Conservation (phyloP, 2,888 invertebrate genomes). For the Hemistola chrysoprasaria region DNA sequence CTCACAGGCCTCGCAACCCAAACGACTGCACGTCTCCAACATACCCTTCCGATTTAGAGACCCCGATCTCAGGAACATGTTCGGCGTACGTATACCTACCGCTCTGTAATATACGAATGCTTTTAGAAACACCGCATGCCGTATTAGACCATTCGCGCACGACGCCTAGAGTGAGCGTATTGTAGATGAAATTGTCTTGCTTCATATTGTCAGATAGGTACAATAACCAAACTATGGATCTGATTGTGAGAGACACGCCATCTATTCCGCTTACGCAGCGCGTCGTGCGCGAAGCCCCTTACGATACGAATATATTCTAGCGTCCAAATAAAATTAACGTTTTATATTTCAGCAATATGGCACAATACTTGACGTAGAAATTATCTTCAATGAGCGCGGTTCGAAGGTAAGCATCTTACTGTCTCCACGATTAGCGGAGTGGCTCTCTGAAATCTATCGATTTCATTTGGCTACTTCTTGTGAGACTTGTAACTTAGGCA, state of each 20-base stretch:
- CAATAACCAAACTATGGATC: no score
- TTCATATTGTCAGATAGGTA: no score
- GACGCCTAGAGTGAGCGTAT: no score
- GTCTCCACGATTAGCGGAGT: constrained; percentile 39
- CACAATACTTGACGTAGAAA: constrained; percentile 99
- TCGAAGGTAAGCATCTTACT: constrained; percentile 94
- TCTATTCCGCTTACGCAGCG: no score
- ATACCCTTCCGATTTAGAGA: constrained; percentile 99
- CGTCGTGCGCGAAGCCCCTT: no score
- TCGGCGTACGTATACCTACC: constrained; percentile 90
- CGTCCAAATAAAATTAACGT: constrained; percentile 50
- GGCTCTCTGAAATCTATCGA: constrained; percentile 64
- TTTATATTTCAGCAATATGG: constrained; percentile 96
- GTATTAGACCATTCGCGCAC: constrained; percentile 26
- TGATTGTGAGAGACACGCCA: no score
- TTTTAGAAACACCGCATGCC: constrained; percentile 43
- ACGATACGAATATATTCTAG: no score
- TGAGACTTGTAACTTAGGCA: constrained; percentile 27
- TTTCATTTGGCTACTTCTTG: constrained; percentile 57
- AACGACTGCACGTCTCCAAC: constrained; percentile 99
- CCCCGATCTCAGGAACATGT: constrained; percentile 98
- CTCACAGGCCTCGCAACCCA: constrained; percentile 86
- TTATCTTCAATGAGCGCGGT: constrained; percentile 99
- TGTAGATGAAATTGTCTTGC: no score
- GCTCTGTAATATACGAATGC: no score